These are phyloP conservation scores for Miltochrista miniata DNA, from an alignment of 2,888 invertebrate genomes.

Conservation along the genomic window DNA sequence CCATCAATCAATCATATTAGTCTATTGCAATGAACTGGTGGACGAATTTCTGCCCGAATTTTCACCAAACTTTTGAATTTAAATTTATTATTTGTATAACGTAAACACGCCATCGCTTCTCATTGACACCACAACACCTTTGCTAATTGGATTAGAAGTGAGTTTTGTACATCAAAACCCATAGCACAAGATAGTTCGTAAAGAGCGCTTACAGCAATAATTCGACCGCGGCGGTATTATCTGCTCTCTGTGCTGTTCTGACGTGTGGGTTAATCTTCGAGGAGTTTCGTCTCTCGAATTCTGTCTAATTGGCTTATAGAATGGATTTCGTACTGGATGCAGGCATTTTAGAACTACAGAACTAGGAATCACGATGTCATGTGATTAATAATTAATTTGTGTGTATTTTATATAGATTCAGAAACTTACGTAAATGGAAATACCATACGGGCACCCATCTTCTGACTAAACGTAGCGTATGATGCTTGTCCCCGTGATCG, in stretches of 20 bases:
- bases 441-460: no score
- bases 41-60: no score
- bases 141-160: slow-evolving; percentile 61
- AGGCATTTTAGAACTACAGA: neutral
- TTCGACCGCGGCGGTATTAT: no score
- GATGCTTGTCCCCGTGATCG: no score
- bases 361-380: no score
- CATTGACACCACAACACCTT: slow-evolving; percentile 43
- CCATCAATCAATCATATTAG: no score
- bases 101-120: slow-evolving; percentile 25
- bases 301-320: slow-evolving; percentile 16
- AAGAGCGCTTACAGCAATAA: slow-evolving; percentile 26
- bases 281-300: slow-evolving; percentile 15
- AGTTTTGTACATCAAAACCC: slow-evolving; percentile 55
- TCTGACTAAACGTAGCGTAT: no score
- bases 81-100: slow-evolving; percentile 11
- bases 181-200: slow-evolving; percentile 30
- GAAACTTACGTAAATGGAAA: no score
- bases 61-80: neutral
- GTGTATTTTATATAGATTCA: no score
- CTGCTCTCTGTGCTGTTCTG: neutral
- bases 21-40: no score
- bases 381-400: no score
- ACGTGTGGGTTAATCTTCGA: slow-evolving; percentile 13
- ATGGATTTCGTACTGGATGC: slow-evolving; percentile 7